Evolutionary conservation across 1,140 invertebrate species (phyloP).

Genomic region (Saccostrea echinata): DNA sequence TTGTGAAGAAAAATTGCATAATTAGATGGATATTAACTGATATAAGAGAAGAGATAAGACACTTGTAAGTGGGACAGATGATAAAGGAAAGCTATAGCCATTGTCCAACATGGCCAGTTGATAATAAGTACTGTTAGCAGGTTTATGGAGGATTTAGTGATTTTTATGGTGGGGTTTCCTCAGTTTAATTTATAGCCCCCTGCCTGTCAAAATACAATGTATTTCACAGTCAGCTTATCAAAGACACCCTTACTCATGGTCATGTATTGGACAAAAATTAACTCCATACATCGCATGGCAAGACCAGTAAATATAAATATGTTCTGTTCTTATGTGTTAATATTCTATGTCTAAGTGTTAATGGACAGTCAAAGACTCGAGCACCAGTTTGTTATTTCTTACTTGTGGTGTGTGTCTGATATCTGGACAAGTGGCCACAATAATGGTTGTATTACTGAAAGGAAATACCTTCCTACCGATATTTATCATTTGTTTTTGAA

Average conservation of each 20-base stretch:
- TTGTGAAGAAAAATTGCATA: conserved; percentile 27
- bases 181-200: not conserved
- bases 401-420: not conserved
- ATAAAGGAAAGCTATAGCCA: not conserved
- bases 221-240: not conserved
- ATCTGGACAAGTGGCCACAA: not conserved
- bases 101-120: not conserved
- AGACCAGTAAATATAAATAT: not conserved
- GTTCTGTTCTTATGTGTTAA: conserved; percentile 26
- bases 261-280: not conserved
- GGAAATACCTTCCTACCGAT: conserved; percentile 24
- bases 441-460: conserved; percentile 7
- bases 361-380: not conserved
- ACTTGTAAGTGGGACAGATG: conserved; percentile 3
- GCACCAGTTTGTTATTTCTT: not conserved
- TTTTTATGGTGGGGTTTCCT: not conserved
- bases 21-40: conserved; percentile 10
- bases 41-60: not conserved
- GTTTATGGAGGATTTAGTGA: not conserved
- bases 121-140: conserved; percentile 13
- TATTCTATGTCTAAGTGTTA: not conserved
- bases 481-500: conserved; percentile 36
- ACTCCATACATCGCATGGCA: not conserved
- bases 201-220: not conserved
- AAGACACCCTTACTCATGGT: not conserved